Percentiles rank a stretch among this genome's conserved stretches.
Conservation (phyloP, 2,888 invertebrate genomes). For the Operophtera brumata region DNA sequence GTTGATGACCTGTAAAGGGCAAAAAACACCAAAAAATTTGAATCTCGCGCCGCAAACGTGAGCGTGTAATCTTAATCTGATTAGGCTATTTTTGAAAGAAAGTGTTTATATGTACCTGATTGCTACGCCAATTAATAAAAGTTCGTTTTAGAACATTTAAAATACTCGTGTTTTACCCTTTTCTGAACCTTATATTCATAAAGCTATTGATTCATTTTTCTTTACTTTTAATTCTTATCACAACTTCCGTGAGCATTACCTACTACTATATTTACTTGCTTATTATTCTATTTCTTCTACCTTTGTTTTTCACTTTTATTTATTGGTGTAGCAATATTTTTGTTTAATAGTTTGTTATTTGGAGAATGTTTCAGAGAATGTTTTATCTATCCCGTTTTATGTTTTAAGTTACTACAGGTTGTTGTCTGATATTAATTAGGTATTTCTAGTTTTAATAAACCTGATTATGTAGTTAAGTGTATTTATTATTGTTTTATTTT, state of each 20-base stretch:
- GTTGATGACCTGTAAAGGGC: too few relatives aligned
- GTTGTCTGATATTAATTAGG: constrained; percentile 55
- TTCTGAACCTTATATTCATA: neutral
- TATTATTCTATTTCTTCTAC: constrained; percentile 26
- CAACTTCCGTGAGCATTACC: neutral
- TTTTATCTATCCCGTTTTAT: constrained; percentile 46
- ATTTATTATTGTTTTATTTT: constrained; percentile 67
- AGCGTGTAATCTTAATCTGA: constrained; percentile 46
- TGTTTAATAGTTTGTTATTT: constrained; percentile 46
- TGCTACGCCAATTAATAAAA: constrained; percentile 68
- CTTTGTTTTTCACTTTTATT: constrained; percentile 46
- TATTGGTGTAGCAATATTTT: constrained; percentile 61
- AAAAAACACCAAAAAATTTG: too few relatives aligned
- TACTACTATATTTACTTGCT: neutral
- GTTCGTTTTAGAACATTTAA: constrained; percentile 18
- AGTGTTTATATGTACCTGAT: constrained; percentile 70
- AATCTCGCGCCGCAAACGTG: too few relatives aligned
- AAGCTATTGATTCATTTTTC: neutral
- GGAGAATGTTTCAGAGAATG: constrained; percentile 45
- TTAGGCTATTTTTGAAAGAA: constrained; percentile 57
- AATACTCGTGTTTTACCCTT: constrained; percentile 4
- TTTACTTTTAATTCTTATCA: constrained; percentile 15
- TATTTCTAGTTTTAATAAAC: constrained; percentile 25
- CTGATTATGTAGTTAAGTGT: constrained; percentile 51
- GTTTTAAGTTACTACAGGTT: constrained; percentile 49